These are phyloP conservation scores for Premnoplex brunnescens DNA, from an alignment of 2,797 vertebrate species.

Conservation along the genomic window DNA sequence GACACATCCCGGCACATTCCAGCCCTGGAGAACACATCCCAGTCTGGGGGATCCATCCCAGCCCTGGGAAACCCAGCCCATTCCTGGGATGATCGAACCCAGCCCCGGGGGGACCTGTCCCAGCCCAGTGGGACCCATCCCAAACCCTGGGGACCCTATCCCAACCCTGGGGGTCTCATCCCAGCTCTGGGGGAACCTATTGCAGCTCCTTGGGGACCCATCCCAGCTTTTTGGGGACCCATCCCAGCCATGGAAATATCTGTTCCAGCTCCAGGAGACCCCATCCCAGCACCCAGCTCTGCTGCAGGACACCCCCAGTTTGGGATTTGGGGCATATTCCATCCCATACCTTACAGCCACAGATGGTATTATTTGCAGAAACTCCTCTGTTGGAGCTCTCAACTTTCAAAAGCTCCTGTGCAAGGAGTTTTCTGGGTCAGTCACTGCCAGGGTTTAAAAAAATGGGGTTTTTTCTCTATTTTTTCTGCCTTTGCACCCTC, in stretches of 20 bases:
- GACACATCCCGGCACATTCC: neutral
- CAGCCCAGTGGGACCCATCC: no score
- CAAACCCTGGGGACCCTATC: no score
- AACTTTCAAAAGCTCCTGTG: neutral
- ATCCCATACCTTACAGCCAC: fast-evolving
- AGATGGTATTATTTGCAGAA: fast-evolving
- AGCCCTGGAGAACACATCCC: no score
- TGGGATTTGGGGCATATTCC: fast-evolving
- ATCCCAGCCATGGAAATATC: neutral
- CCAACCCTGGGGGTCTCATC: no score
- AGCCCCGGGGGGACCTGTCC: no score
- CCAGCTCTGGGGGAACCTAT: no score
- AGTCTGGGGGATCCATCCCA: no score
- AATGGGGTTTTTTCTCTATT: neutral
- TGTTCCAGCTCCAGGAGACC: neutral
- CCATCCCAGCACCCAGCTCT: neutral
- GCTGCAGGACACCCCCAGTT: neutral
- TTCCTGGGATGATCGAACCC: no score
- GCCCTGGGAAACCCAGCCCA: no score
- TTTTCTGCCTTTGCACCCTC: neutral
- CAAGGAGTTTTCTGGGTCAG: neutral
- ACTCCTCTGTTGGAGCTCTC: neutral
- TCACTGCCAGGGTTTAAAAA: fast-evolving
- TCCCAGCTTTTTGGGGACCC: neutral
- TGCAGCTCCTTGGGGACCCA: no score